Evolutionary conservation across 1,140 invertebrate genomes (phyloP).

Genomic region (Trachymyrmex cornetzi): DNA sequence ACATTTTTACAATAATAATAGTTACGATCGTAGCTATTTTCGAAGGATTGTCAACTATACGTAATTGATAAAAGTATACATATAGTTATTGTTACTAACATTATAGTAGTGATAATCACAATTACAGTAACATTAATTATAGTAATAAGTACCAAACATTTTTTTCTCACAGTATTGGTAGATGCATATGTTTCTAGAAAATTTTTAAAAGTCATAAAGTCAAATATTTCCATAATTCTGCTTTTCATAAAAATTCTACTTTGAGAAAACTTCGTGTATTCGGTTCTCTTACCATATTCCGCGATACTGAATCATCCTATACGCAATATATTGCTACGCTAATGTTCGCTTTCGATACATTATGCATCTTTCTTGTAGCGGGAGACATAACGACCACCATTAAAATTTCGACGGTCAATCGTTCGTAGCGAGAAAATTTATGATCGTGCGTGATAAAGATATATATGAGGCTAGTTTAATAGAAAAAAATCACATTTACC

Average conservation of each 20-base stretch:
- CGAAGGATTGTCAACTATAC: too few relatives aligned
- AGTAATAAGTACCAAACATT: too few relatives aligned
- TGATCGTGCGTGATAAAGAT: background rate
- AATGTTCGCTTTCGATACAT: constrained; percentile 48
- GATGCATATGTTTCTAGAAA: background rate
- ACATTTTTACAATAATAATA: too few relatives aligned
- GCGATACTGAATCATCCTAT: background rate
- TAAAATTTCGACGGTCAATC: constrained; percentile 26
- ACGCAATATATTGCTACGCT: background rate
- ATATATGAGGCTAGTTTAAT: background rate
- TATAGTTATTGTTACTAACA: too few relatives aligned
- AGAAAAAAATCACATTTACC: constrained; percentile 22
- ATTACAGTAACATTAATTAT: too few relatives aligned
- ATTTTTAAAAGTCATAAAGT: background rate
- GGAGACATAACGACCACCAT: constrained; percentile 14
- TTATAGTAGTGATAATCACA: too few relatives aligned
- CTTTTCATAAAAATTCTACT: background rate
- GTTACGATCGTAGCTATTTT: too few relatives aligned
- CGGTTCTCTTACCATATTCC: background rate
- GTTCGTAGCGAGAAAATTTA: constrained; percentile 5
- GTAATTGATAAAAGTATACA: too few relatives aligned
- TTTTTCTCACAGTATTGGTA: too few relatives aligned
- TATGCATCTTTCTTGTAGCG: background rate
- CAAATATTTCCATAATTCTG: constrained; percentile 20
- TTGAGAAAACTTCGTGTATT: background rate